These are phyloP conservation scores for Lacerta viridis DNA, from an alignment of 2,797 vertebrate species.

Conservation along the genomic window DNA sequence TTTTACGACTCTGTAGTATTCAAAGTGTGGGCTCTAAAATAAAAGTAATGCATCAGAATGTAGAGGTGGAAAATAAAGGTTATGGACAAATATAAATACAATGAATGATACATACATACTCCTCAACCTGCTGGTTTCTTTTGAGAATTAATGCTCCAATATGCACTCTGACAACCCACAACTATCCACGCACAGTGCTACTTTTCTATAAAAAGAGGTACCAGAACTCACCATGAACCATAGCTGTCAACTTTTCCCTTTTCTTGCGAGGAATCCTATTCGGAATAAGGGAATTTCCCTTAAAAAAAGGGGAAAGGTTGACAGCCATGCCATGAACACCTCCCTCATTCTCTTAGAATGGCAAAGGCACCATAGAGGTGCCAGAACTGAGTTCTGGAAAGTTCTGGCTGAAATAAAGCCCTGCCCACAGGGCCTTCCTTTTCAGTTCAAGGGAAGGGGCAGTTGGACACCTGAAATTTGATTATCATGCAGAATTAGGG, in stretches of 20 bases:
- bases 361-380: too few relatives aligned
- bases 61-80: not conserved
- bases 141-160: not conserved
- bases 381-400: too few relatives aligned
- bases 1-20: constrained; percentile 7
- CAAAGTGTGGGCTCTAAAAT: not conserved
- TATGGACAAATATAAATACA: not conserved
- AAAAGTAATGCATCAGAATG: not conserved
- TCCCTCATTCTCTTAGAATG: too few relatives aligned
- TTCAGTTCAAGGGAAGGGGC: not conserved
- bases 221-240: too few relatives aligned
- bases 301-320: too few relatives aligned
- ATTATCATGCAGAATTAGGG: not conserved
- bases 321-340: too few relatives aligned
- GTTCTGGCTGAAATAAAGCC: too few relatives aligned
- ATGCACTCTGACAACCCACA: not conserved
- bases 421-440: not conserved
- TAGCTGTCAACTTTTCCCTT: too few relatives aligned
- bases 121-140: not conserved
- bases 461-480: not conserved
- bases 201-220: too few relatives aligned
- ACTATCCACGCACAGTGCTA: too few relatives aligned
- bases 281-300: too few relatives aligned
- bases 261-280: too few relatives aligned
- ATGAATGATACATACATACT: not conserved